Conservation (phyloP, 2,113 vertebrate genomes). For the Thomomys bottae region DNA sequence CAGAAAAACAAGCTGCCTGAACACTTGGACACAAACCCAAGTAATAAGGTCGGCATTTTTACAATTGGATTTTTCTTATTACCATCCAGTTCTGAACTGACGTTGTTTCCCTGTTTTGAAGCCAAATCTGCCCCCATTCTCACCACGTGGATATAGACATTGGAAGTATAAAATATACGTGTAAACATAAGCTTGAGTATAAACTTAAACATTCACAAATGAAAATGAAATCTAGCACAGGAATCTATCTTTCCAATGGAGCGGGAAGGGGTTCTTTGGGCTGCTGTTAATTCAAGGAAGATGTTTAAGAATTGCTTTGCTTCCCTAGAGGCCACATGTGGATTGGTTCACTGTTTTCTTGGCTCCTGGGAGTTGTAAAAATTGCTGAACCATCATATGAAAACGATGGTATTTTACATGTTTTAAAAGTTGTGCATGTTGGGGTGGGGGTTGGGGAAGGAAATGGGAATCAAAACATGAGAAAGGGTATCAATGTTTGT, state of each 20-base stretch:
- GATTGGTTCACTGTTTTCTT: background rate
- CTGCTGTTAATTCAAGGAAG: conserved; percentile 10
- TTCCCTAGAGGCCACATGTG: background rate
- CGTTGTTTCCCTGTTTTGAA: conserved; percentile 28
- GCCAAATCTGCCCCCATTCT: background rate
- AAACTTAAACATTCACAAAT: background rate
- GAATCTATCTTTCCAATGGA: conserved; percentile 4
- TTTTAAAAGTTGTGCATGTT: background rate
- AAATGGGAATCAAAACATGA: too few relatives aligned
- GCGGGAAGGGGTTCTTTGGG: background rate
- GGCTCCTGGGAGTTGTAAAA: background rate
- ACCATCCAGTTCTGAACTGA: background rate
- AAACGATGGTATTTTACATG: background rate
- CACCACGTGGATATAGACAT: background rate
- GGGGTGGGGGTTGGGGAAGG: too few relatives aligned
- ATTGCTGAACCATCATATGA: background rate
- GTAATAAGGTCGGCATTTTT: conserved; percentile 61
- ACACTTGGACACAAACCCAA: conserved; percentile 63
- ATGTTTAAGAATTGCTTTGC: background rate
- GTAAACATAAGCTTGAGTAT: background rate
- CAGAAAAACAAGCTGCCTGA: conserved; percentile 80
- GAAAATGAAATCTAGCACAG: background rate
- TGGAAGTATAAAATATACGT: background rate
- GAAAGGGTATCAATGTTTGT: too few relatives aligned
- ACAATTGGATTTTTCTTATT: background rate